Conservation (phyloP, 2,888 invertebrate genomes). For the Andrena bicolor region DNA sequence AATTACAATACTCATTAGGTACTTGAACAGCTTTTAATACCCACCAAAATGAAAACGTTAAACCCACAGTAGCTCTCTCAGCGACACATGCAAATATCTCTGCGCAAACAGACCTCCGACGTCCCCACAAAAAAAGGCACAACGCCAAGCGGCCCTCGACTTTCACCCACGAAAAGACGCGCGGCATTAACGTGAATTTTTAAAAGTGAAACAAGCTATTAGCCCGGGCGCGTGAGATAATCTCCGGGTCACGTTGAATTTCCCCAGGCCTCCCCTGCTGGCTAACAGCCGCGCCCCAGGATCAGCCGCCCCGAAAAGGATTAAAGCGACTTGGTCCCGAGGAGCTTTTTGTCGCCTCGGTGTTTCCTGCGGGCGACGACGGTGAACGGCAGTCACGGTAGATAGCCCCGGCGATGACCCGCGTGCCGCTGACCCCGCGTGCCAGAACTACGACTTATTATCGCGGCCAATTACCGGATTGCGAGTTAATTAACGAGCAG, state of each 20-base stretch:
- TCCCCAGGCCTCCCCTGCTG: slow-evolving; percentile 30
- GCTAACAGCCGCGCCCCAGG: slow-evolving; percentile 23
- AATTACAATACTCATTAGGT: not conserved
- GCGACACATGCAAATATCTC: not conserved
- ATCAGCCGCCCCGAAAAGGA: slow-evolving; percentile 21
- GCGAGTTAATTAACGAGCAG: slow-evolving; percentile 55
- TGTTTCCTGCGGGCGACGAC: slow-evolving; percentile 30
- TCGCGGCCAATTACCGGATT: slow-evolving; percentile 50
- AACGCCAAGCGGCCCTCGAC: not conserved
- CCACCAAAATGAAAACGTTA: not conserved
- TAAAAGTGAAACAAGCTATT: slow-evolving; percentile 30
- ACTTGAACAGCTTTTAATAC: not conserved
- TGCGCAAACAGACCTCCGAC: not conserved
- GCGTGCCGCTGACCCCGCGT: slow-evolving; percentile 21
- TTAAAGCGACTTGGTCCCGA: slow-evolving; percentile 38
- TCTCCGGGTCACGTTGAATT: slow-evolving; percentile 25
- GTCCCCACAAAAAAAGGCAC: not conserved
- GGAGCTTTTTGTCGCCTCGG: slow-evolving; percentile 38
- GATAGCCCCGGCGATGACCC: slow-evolving; percentile 47
- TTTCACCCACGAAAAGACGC: slow-evolving; percentile 14
- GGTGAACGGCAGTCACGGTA: slow-evolving; percentile 1
- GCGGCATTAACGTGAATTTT: slow-evolving; percentile 25
- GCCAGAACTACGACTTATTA: slow-evolving; percentile 49
- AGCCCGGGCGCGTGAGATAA: slow-evolving; percentile 30
- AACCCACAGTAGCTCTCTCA: not conserved